Conservation (phyloP, 1,140 invertebrate genomes). For the Leptopilina clavipes region DNA sequence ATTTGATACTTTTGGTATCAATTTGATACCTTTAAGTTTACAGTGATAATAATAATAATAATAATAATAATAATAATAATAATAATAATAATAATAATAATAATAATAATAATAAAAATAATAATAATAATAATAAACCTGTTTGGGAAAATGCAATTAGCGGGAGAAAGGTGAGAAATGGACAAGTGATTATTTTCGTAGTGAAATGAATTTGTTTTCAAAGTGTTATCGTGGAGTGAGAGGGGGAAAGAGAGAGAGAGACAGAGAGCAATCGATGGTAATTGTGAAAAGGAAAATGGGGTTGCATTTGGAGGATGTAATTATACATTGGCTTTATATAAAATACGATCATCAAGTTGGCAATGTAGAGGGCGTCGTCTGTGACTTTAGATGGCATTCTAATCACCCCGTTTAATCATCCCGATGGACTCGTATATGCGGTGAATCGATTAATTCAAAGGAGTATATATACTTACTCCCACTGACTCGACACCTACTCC, state of each 20-base stretch:
- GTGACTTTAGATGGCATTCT: constrained; percentile 29
- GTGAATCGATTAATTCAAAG: constrained; percentile 19
- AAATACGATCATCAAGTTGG: neutral
- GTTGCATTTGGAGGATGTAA: constrained; percentile 25
- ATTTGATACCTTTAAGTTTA: too few species aligned
- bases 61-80: too few species aligned
- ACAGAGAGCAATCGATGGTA: neutral
- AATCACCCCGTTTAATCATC: constrained; percentile 28
- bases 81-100: too few species aligned
- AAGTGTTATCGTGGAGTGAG: too few species aligned
- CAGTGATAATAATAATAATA: too few species aligned
- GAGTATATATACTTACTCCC: constrained; percentile 17
- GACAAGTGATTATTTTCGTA: too few species aligned
- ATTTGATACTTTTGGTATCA: too few species aligned
- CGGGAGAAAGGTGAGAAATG: too few species aligned
- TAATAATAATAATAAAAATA: too few species aligned
- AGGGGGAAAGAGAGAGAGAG: too few species aligned
- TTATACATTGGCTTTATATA: constrained; percentile 4
- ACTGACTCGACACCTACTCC: constrained; percentile 23
- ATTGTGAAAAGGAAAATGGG: constrained; percentile 18
- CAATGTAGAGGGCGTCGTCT: neutral
- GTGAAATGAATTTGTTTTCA: too few species aligned
- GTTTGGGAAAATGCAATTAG: neutral
- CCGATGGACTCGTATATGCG: constrained; percentile 29
- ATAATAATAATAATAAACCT: neutral